These are phyloP conservation scores for Melangyna quadrimaculata DNA, from an alignment of 2,888 invertebrate genomes.

Conservation along the genomic window DNA sequence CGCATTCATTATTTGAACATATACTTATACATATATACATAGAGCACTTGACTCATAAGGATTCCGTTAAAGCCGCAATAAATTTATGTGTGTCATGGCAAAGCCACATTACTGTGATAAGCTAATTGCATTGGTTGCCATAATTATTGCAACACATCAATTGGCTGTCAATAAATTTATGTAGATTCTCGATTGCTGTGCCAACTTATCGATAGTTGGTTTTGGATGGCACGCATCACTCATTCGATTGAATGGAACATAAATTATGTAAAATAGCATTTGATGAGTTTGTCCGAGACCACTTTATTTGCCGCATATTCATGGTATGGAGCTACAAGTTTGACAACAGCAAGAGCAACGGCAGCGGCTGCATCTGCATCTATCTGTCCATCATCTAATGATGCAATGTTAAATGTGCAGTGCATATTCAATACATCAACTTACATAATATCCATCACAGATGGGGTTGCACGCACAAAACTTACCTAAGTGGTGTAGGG, in stretches of 20 bases:
- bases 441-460: background rate
- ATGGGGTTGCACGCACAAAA: too few relatives aligned
- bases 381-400: background rate
- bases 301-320: constrained; percentile 11
- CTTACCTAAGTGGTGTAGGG: too few relatives aligned
- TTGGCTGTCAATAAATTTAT: constrained; percentile 66
- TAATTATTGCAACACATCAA: constrained; percentile 68
- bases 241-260: constrained; percentile 42
- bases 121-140: constrained; percentile 63
- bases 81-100: constrained; percentile 19
- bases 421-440: background rate
- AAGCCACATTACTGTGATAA: constrained; percentile 58
- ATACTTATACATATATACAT: background rate
- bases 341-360: too few relatives aligned
- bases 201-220: constrained; percentile 25
- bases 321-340: constrained; percentile 17
- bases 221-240: constrained; percentile 37
- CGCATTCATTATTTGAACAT: background rate
- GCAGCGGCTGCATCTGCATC: background rate
- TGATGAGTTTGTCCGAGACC: constrained; percentile 43
- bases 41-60: background rate
- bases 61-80: constrained; percentile 19
- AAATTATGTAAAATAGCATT: constrained; percentile 55
- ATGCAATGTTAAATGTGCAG: background rate
- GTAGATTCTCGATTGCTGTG: constrained; percentile 36